Evolutionary conservation across 2,888 invertebrate species (phyloP), one percentile per base, ranked within the genome.

Genomic region (Drosophila quinaria): DNA sequence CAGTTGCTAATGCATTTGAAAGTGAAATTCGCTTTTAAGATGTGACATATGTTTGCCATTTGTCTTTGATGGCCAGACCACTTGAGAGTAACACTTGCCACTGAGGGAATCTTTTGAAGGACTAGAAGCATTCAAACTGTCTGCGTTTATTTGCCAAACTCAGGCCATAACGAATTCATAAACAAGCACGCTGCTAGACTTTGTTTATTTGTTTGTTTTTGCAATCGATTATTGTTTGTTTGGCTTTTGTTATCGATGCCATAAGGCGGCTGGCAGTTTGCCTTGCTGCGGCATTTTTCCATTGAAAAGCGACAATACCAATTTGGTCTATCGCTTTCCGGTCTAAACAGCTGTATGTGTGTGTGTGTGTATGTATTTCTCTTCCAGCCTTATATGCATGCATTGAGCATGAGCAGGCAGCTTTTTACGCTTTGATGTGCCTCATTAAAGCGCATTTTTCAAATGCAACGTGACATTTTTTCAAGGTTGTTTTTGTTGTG

Each of bases 241-340:
- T 62, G n/a, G 8, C 33, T 15, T 58, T 67, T 64, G 73, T 58
- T 78, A 78, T 76, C 74, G 73, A 59, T 78, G 68, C 68, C 63
- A 59, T 42, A 59, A 49, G 73, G 71, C 51, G 42, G 17, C 55
- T 49, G 55, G 9, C 59, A 13, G 68, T 56, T 75, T 19, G 63
- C 74, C 68, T 65, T 60, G 78, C 54, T 60, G 78, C 54, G 39
- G 74, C 47, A n/a, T 25, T 61, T 81, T 89, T 89, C 70, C 87
- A 87, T 70, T 74, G 87, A 87, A 76, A 82, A 70, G 55, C 60
- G 33, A 65, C 60, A 77, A 70, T 54, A 71, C 75, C 81, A 84
- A 75, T 87, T 84, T 87, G 78, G 89, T 78, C 56, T 70, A 47
- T 50, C 39, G 72, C 69, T 87, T 89, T 84, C 83, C 83, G 87